Evolutionary conservation across 2,797 vertebrate species (phyloP), one percentile per base, ranked within the genome.

Genomic region (Sebastes vulpes): DNA sequence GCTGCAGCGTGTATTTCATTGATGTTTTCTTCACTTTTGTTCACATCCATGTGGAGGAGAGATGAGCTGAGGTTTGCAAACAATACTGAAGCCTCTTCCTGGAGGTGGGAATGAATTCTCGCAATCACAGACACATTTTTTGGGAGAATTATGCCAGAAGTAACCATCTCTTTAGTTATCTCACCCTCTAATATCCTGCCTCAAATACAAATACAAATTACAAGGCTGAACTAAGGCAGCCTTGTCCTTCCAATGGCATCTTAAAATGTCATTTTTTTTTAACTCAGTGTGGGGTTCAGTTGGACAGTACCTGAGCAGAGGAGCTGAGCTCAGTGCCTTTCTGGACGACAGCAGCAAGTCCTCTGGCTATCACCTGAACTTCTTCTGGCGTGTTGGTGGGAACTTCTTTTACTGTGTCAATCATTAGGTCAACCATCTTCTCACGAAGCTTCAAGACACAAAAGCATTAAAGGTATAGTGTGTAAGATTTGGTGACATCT

Each of bases 251-350:
- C 38, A 42, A 42, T 42, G 14, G 14, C 38, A 42, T 16, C 38
- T 42, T 42, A 42, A 0, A 8, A 52, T 38, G 4, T 14, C 0
- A 2, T 28, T 23, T 25, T 21, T 26, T 9, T 42, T 42, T 42
- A 42, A 21, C 16, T 56, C 5, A 12, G 9, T 18, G 42, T 31
- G 11, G 46, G 9, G 6, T 48, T 69, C 8, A 42, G 31, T 2
- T 54, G 2, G 94, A 96, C 96, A 94, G 86, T 91, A 98, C 98
- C 97, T 97, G 97, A 54, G 96, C 94, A 29, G 83, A 81, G 11
- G 88, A 63, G 46, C 90, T 96, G 71, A 98, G 94, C 71, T 98
- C 97, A 50, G 94, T 78, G 7, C 83, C 90, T 71, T 14, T 72
- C 59, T 84, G 31, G 21, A 94, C 94, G 60, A 98, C 65, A 57